These are phyloP conservation scores for Oscheius sp. DNA, from an alignment of 2,888 invertebrate genomes.

Conservation along the genomic window DNA sequence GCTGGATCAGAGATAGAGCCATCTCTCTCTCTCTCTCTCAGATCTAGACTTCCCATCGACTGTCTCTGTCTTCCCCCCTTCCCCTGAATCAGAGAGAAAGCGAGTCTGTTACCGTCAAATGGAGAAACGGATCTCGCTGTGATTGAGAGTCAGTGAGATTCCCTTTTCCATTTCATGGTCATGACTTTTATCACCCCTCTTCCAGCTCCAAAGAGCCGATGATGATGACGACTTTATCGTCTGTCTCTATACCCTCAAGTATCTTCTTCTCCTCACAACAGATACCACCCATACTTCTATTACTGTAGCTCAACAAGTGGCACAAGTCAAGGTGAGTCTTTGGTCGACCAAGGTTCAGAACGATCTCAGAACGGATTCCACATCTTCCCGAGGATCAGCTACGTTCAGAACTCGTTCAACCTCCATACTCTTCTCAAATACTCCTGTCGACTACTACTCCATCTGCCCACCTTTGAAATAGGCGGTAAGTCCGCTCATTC, in stretches of 20 bases:
- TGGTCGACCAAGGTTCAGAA: too few species aligned
- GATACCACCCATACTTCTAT: not conserved
- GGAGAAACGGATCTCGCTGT: slow-evolving; percentile 41
- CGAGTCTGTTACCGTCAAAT: slow-evolving; percentile 32
- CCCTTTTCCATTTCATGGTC: slow-evolving; percentile 53
- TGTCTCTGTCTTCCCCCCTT: not conserved
- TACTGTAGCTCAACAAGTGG: not conserved
- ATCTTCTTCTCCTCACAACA: slow-evolving; percentile 1
- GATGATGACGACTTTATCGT: slow-evolving; percentile 13
- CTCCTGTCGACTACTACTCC: slow-evolving; percentile 27
- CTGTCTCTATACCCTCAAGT: slow-evolving; percentile 9
- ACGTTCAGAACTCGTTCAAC: slow-evolving; percentile 8
- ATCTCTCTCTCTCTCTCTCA: slow-evolving; percentile 17
- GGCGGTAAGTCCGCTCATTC: slow-evolving; percentile 13
- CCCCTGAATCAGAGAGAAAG: not conserved
- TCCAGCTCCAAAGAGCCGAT: not conserved
- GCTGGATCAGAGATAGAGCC: slow-evolving; percentile 4
- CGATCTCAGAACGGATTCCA: not conserved
- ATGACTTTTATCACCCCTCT: not conserved
- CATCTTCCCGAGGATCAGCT: not conserved
- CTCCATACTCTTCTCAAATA: slow-evolving; percentile 15
- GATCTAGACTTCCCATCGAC: slow-evolving; percentile 45
- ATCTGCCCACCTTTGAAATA: slow-evolving; percentile 27
- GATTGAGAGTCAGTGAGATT: slow-evolving; percentile 49
- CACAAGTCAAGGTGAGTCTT: too few species aligned